Base-by-base conservation (phyloP, 2,888 invertebrate species). In the Dicyrtoma fusca region DNA sequence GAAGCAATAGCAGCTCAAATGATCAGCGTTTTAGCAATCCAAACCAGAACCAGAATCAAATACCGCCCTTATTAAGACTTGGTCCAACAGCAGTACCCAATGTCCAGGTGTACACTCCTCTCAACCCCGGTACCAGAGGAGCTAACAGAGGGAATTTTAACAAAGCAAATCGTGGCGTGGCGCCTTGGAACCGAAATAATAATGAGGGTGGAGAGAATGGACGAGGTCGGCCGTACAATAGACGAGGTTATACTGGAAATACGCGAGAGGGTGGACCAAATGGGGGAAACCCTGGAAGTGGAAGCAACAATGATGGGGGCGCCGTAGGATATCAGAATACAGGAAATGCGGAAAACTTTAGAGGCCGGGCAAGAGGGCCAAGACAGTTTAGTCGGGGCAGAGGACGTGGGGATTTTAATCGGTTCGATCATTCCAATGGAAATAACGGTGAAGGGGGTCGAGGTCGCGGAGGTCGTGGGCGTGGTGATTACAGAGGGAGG, bases 351-450 rank as follows among this genome's bases (percentile, higher is more conserved):
- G n/a, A 17, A 4, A 49, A 3, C 49, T 49, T 49, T 49, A 49
- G 49, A 49, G 49, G 49, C 11, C n/a, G 49, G 21, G 25, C 23
- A 1, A 26, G 57, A 57, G 25, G 57, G 8, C 23, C 23, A 11
- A n/a, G 53, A 53, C 10, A 21, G 11, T 53, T 57, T 8, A 57
- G 4, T 19, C 6, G 47, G n/a, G 25, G 47, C 2, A 21, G 64
- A 47, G 47, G 64, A 11, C 13, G 49, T 47, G 64, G 47, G 10
- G 47, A 64, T 45, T 11, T 13, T 47, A 45, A 25, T 45, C 64
- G 45, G 10, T 14, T 14, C 8, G 34, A 34, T 13, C 21, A 19
- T 10, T 23, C 23, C 47, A 23, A 47, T 3, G 21, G 64, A 19
- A 64, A 49, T 23, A 8, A 34, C 34, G 34, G 34, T 34, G 34